Percentiles rank a stretch among this genome's conserved stretches.
Evolutionary conservation across 1,140 invertebrate species (phyloP).

Genomic region (Thalassaphorura encarpata): DNA sequence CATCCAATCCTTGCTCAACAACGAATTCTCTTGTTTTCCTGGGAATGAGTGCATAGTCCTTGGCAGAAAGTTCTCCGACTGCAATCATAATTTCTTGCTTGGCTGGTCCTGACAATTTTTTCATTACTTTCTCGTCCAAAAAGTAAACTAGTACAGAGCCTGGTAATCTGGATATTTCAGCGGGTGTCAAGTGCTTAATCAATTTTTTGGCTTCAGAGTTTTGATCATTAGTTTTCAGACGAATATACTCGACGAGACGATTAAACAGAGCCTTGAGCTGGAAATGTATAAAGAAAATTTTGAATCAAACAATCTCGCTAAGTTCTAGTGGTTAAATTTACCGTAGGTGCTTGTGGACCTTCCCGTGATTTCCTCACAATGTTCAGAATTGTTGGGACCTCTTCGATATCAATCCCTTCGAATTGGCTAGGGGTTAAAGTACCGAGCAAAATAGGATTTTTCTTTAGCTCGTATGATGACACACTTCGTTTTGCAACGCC

Average conservation of each 20-base stretch:
- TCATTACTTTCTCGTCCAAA: conserved; percentile 13
- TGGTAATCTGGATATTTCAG: conserved; percentile 26
- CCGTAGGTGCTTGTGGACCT: conserved; percentile 23
- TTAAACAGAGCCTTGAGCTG: conserved; percentile 25
- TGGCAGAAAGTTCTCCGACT: conserved; percentile 25
- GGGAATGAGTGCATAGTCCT: conserved; percentile 27
- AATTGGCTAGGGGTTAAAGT: conserved; percentile 28
- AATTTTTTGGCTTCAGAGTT: conserved; percentile 25
- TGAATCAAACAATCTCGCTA: neutral
- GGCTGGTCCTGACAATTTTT: too few relatives aligned
- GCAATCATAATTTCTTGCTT: conserved; percentile 31
- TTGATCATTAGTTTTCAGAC: conserved; percentile 22
- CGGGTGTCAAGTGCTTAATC: conserved; percentile 24
- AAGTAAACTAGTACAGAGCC: conserved; percentile 29
- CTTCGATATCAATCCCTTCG: conserved; percentile 15
- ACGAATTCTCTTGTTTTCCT: conserved; percentile 26
- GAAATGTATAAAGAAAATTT: neutral
- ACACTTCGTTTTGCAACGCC: conserved; percentile 13
- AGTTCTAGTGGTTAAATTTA: conserved; percentile 7
- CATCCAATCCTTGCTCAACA: conserved; percentile 27
- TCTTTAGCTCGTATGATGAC: conserved; percentile 14
- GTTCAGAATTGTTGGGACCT: conserved; percentile 25
- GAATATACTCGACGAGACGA: conserved; percentile 26
- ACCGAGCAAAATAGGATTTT: conserved; percentile 19
- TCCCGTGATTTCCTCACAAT: conserved; percentile 23